phyloP scores from a whole-genome alignment of 2,113 vertebrate species.

The Gnathonemus longibarbis region DNA sequence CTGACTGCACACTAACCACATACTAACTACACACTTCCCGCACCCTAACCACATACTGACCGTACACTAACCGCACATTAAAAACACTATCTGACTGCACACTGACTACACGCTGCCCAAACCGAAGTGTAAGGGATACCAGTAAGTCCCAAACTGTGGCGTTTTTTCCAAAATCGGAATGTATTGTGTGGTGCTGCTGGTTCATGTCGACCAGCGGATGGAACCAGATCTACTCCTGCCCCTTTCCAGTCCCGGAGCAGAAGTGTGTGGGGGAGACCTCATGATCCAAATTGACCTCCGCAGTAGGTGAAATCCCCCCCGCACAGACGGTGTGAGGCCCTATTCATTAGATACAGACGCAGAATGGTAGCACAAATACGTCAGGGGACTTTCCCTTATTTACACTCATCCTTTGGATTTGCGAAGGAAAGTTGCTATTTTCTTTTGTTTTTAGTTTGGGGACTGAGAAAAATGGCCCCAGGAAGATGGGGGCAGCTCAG shows the following conservation, averaged over 20 bases:
- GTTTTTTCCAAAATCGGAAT: neutral
- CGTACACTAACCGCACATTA: no score
- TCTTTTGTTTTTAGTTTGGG: slow-evolving; percentile 2
- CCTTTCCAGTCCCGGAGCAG: neutral
- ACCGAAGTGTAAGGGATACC: neutral
- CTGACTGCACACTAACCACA: no score
- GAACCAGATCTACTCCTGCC: neutral
- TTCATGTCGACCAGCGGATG: neutral
- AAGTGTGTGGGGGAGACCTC: neutral
- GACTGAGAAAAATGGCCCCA: neutral
- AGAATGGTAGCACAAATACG: neutral
- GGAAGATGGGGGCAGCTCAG: slow-evolving; percentile 32
- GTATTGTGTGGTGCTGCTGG: neutral
- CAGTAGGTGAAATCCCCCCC: neutral
- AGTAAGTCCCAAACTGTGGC: neutral
- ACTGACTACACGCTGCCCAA: neutral
- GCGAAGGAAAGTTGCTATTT: neutral
- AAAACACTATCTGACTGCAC: no score
- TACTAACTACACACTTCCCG: no score
- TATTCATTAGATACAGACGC: neutral
- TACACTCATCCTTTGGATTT: neutral
- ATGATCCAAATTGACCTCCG: neutral
- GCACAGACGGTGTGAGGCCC: neutral
- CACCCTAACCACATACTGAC: neutral
- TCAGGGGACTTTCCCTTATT: neutral